Percentiles rank a stretch among this genome's conserved stretches.
These are phyloP conservation scores for Lutjanus erythropterus DNA, from an alignment of 2,113 vertebrate species.

Conservation along the genomic window DNA sequence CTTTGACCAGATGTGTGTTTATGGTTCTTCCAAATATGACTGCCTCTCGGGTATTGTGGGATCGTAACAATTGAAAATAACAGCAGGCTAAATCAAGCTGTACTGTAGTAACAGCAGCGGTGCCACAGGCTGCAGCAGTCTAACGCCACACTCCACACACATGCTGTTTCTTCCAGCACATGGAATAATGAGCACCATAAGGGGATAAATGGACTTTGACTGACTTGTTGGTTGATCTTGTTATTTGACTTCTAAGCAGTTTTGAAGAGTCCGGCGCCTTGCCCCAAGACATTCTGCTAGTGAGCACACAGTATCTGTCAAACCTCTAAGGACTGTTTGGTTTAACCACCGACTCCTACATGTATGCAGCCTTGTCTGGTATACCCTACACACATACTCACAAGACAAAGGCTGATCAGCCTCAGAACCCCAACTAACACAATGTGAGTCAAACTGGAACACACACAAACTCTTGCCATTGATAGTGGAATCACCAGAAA, in stretches of 20 bases:
- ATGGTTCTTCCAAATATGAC: conserved; percentile 13
- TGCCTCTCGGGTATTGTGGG: conserved; percentile 20
- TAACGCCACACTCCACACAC: conserved; percentile 10
- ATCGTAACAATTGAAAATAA: conserved; percentile 24
- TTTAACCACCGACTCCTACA: too few species aligned
- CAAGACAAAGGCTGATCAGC: neutral
- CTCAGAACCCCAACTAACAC: neutral
- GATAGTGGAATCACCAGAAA: neutral
- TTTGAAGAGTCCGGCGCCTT: neutral
- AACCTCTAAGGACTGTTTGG: neutral
- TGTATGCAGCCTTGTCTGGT: neutral
- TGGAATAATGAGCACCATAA: conserved; percentile 19
- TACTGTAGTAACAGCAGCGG: conserved; percentile 8
- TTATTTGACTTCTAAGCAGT: too few species aligned
- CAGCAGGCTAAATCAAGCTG: conserved; percentile 24
- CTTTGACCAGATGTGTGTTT: conserved; percentile 29
- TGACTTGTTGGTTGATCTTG: neutral
- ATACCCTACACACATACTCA: neutral
- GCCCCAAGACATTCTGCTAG: neutral
- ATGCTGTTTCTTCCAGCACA: conserved; percentile 6
- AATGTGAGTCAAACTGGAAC: neutral
- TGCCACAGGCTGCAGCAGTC: neutral
- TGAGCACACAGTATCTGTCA: neutral
- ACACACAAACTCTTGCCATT: neutral
- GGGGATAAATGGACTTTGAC: neutral